Conservation (phyloP, 2,797 vertebrate species). For the Pempheris klunzingeri region DNA sequence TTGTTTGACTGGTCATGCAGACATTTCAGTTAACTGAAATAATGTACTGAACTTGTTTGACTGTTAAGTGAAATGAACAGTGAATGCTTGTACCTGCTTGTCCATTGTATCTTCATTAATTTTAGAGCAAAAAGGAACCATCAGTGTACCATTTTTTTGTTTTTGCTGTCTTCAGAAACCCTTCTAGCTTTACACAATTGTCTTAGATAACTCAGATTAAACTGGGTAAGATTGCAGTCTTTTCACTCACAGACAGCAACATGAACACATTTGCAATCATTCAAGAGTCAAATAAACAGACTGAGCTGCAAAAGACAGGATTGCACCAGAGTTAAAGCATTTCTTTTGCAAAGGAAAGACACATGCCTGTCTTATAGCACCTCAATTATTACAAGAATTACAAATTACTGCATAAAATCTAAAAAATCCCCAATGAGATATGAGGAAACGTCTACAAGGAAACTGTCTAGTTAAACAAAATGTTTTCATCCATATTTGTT, state of each 20-base stretch:
- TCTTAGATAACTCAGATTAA: not conserved
- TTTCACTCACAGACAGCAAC: not conserved
- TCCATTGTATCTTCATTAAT: not conserved
- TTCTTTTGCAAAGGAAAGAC: not conserved
- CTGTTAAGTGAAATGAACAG: not conserved
- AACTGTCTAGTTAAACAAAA: not conserved
- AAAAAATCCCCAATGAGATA: not conserved
- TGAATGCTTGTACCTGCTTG: constrained; percentile 8
- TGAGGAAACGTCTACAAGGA: not conserved
- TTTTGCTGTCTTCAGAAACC: not conserved
- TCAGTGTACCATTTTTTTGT: not conserved
- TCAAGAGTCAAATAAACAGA: constrained; percentile 4
- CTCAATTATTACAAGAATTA: not conserved
- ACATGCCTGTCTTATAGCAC: not conserved
- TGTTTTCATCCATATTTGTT: not conserved
- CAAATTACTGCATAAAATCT: not conserved
- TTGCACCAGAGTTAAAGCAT: not conserved
- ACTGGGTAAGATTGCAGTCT: not conserved
- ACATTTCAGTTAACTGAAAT: not conserved
- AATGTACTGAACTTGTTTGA: not conserved
- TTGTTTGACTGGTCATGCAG: not conserved
- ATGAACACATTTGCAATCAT: not conserved
- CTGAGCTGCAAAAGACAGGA: not conserved
- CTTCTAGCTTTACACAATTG: not conserved
- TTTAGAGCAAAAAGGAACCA: not conserved